These are phyloP conservation scores for Neoaliturus tenellus DNA, from an alignment of 2,888 invertebrate species.

Conservation along the genomic window DNA sequence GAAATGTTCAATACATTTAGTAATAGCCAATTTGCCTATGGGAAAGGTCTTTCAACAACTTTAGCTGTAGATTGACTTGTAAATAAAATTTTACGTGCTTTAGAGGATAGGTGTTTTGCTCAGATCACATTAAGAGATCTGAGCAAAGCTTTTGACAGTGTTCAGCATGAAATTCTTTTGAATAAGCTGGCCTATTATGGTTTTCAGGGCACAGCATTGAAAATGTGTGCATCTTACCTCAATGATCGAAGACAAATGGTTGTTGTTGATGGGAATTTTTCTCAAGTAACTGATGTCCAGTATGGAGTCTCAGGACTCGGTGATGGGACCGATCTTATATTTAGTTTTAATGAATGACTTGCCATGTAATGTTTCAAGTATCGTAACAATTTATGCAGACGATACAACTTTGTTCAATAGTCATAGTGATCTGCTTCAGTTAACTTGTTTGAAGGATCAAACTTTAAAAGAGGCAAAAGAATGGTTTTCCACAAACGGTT, in stretches of 20 bases:
- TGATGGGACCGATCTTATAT: not conserved
- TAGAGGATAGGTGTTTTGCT: not conserved
- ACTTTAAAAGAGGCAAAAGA: not conserved
- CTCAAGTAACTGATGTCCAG: not conserved
- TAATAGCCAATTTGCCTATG: too few species aligned
- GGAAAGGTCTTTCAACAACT: not conserved
- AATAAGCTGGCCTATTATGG: not conserved
- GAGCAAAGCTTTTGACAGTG: not conserved
- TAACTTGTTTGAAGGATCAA: not conserved
- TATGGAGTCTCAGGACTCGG: not conserved
- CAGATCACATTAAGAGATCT: too few species aligned
- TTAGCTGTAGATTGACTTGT: not conserved
- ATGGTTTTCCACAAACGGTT: not conserved
- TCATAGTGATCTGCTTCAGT: not conserved
- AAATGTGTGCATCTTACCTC: not conserved
- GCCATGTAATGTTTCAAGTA: not conserved
- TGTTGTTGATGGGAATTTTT: not conserved
- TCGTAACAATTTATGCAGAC: not conserved
- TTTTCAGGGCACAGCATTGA: not conserved
- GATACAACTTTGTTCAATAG: not conserved
- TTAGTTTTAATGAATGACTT: not conserved
- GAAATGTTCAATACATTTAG: too few species aligned
- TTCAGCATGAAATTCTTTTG: not conserved
- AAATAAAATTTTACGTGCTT: not conserved
- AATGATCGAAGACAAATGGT: not conserved